Evolutionary conservation across 2,797 vertebrate species (phyloP), one percentile per base, ranked within the genome.

Genomic region (Notoglanidium macrostoma): DNA sequence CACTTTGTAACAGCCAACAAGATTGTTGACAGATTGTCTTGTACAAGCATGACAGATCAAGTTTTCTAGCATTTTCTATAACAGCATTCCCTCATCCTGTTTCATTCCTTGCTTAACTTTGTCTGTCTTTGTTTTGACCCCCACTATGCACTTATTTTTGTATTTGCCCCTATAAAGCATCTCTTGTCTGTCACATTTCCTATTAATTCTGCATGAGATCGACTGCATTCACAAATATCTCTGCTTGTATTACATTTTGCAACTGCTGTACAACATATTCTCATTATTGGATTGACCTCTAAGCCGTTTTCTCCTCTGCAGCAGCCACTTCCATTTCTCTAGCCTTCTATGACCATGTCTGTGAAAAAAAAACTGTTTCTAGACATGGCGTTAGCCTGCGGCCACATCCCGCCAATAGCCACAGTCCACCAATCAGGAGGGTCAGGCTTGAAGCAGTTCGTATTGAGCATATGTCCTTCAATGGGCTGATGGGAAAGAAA

Each of bases 401-500:
- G 89, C 70, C 17, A 73, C 44, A 55, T 55, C 77, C 70, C 78
- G 3, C 44, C 83, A 9, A 63, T 67, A 86, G 32, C 40, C 74
- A 86, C 49, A 86, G 84, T 61, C 67, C 57, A 85, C 61, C 88
- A 82, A 73, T 87, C 59, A 57, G 80, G 19, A 77, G 49, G 84
- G 74, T 84, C 67, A 84, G 19, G 86, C 76, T 77, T 35, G 59
- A 54, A 72, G 81, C 82, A 67, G 61, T 32, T 87, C 12, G 67
- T 87, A 86, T 89, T 40, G 86, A 83, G 78, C 73, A 65, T 73
- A 84, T 87, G 88, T 86, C 88, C 72, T n/a, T 86, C 86, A 89
- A 54, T 82, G 55, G 55, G 57, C 61, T 84, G 74, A 80, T 51
- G 73, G 72, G 67, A 86, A 32, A 86, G 86, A 84, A 83, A 89